Percentiles rank a stretch among this genome's conserved stretches.
phyloP scores from a whole-genome alignment of 2,113 vertebrate species.

The Ammodytes marinus region DNA sequence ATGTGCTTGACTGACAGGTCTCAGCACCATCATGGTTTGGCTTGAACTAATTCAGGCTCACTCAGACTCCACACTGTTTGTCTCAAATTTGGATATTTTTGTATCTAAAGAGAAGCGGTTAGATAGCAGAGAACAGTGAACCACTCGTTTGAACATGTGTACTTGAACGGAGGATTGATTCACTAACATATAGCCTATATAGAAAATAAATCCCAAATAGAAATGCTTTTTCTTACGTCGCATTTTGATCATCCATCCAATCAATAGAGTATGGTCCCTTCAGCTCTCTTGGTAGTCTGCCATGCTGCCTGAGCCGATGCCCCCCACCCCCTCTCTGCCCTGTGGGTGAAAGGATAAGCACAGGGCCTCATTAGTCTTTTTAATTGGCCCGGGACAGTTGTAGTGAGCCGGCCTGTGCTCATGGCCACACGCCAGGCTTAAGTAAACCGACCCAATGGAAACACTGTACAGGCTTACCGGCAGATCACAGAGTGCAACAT shows the following conservation, averaged over 20 bases:
- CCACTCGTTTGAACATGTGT: background rate
- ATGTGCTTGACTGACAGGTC: background rate
- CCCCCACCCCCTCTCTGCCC: constrained; percentile 37
- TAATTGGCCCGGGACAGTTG: constrained; percentile 79
- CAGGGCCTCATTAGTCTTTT: constrained; percentile 80
- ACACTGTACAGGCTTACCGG: constrained; percentile 71
- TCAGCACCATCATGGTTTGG: background rate
- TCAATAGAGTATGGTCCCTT: background rate
- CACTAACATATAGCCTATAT: background rate
- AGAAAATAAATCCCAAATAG: background rate
- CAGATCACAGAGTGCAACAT: constrained; percentile 54
- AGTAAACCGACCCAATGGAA: constrained; percentile 75
- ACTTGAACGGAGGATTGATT: background rate
- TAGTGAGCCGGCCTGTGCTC: constrained; percentile 45
- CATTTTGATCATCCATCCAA: background rate
- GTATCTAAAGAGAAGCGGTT: background rate
- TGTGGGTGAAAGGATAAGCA: constrained; percentile 68
- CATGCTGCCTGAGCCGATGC: constrained; percentile 21
- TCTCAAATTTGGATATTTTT: background rate
- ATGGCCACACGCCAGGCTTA: constrained; percentile 70
- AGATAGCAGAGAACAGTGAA: background rate
- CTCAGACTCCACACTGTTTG: background rate
- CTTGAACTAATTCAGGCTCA: background rate
- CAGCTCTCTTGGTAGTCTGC: constrained; percentile 1
- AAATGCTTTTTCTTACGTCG: background rate